A percentile compares a stretch with the other conserved stretches of the same genome.
phyloP scores from a whole-genome alignment of 2,113 vertebrate species.

The Lepisosteus oculatus region DNA sequence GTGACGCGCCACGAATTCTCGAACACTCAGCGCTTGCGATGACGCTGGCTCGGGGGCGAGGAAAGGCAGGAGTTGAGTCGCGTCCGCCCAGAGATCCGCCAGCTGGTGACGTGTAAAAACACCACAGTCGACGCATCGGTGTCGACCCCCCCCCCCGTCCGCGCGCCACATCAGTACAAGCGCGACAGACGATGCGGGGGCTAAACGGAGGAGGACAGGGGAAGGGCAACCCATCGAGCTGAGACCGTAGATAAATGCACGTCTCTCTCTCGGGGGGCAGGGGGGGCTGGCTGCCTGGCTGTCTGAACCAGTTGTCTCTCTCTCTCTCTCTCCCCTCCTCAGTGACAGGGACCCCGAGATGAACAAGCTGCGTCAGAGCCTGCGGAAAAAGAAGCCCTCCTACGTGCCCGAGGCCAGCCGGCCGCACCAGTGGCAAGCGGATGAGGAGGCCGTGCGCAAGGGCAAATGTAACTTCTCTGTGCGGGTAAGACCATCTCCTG shows the following conservation, averaged over 20 bases:
- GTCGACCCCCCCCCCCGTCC: background rate
- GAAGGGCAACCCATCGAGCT: background rate
- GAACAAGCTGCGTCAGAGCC: constrained; percentile 91
- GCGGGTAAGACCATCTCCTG: constrained; percentile 61
- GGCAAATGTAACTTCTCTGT: constrained; percentile 87
- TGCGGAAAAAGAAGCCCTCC: constrained; percentile 84
- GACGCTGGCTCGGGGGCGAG: too few species aligned
- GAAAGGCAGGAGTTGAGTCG: too few species aligned
- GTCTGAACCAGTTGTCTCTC: background rate
- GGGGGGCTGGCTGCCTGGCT: background rate
- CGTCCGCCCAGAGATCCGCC: too few species aligned
- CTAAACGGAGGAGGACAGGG: background rate
- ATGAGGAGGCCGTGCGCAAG: constrained; percentile 85
- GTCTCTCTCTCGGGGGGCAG: too few species aligned
- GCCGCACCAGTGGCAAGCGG: constrained; percentile 88
- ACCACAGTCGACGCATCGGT: too few species aligned
- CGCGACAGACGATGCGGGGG: too few species aligned
- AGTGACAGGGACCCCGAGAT: constrained; percentile 75
- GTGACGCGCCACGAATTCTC: too few species aligned
- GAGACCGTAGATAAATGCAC: too few species aligned
- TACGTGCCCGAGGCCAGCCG: constrained; percentile 86
- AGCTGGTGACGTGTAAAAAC: too few species aligned
- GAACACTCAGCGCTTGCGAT: too few species aligned
- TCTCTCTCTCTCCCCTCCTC: constrained; percentile 24
- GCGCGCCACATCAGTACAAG: too few species aligned